phyloP scores from a whole-genome alignment of 2,113 vertebrate species.

The Probosciger aterrimus region DNA sequence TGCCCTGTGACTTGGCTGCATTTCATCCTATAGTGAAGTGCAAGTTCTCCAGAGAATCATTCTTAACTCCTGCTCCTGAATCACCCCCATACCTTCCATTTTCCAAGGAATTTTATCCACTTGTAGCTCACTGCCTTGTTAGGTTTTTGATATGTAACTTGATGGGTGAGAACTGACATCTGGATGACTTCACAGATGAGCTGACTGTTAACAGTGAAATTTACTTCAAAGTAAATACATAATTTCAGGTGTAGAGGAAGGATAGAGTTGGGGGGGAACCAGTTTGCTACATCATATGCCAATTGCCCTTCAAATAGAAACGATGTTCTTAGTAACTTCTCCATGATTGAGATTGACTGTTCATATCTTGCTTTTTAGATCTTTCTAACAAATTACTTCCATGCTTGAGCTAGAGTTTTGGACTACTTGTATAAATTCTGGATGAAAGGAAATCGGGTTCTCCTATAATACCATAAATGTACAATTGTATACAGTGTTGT shows the following conservation, averaged over 20 bases:
- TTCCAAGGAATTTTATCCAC: not conserved
- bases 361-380: fast-evolving
- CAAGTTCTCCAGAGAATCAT: not conserved
- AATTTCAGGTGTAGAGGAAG: not conserved
- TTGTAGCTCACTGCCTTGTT: not conserved
- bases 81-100: not conserved
- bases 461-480: too few species aligned
- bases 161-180: not conserved
- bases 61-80: not conserved
- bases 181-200: not conserved
- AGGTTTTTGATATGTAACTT: not conserved
- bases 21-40: not conserved
- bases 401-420: not conserved
- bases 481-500: not conserved
- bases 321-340: not conserved
- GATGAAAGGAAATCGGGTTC: not conserved
- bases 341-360: not conserved
- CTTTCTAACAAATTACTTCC: not conserved
- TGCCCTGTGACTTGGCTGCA: not conserved
- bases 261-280: fast-evolving
- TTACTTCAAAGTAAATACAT: not conserved
- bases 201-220: not conserved
- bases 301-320: not conserved
- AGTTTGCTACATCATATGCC: not conserved
- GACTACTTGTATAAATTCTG: not conserved